Conservation (phyloP, 2,888 invertebrate species). For the Polietes domitor region DNA sequence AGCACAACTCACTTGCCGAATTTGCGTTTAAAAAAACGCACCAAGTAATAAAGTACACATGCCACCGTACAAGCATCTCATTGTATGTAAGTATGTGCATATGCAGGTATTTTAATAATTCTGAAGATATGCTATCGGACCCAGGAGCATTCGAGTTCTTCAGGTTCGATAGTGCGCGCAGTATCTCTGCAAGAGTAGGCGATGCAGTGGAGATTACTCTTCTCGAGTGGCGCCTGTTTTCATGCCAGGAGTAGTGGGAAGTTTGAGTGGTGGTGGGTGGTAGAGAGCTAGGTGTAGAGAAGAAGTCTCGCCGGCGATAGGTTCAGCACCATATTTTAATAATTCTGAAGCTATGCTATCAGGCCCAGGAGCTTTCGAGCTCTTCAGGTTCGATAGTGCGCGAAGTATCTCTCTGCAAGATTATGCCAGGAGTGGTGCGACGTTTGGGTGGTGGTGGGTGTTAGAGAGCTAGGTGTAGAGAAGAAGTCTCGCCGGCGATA, state of each 20-base stretch:
- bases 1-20: no score
- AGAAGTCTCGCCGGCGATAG: background rate
- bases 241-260: constrained; percentile 8
- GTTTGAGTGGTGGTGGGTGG: background rate
- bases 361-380: no score
- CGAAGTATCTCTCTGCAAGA: background rate
- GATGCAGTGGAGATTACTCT: background rate
- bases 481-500: no score
- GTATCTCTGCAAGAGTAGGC: background rate
- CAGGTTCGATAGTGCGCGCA: constrained; percentile 2
- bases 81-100: no score
- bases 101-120: no score
- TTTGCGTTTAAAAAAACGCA: no score
- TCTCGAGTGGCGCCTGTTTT: background rate
- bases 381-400: no score
- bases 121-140: background rate
- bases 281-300: background rate
- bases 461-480: no score
- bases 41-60: no score
- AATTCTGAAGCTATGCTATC: no score
- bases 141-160: background rate
- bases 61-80: no score
- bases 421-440: constrained; percentile 9
- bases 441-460: background rate
- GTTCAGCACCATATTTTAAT: no score